These are phyloP conservation scores for Phenacoccus solenopsis DNA, from an alignment of 1,140 invertebrate species.

Conservation along the genomic window DNA sequence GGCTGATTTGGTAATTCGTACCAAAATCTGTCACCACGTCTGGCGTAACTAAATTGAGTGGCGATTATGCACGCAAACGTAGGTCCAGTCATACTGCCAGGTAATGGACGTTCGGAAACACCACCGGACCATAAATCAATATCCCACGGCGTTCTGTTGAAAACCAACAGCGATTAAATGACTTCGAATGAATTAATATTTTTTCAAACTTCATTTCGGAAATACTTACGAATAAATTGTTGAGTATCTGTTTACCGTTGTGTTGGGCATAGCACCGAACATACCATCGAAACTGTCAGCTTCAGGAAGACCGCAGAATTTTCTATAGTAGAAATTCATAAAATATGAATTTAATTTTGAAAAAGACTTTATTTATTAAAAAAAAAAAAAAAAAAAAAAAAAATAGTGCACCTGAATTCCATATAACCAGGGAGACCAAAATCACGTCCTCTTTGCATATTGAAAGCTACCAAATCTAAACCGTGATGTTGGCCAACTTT, in stretches of 20 bases:
- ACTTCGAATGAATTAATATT: neutral
- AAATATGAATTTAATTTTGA: too few relatives aligned
- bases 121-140: slow-evolving; percentile 88
- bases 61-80: slow-evolving; percentile 93
- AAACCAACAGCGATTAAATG: neutral
- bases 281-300: slow-evolving; percentile 69
- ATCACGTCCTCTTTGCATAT: slow-evolving; percentile 69
- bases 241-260: slow-evolving; percentile 62
- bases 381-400: too few relatives aligned
- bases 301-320: slow-evolving; percentile 74
- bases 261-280: slow-evolving; percentile 76
- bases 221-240: slow-evolving; percentile 57
- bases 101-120: slow-evolving; percentile 67
- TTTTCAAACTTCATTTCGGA: too few relatives aligned
- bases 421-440: slow-evolving; percentile 72
- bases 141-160: slow-evolving; percentile 58
- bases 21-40: slow-evolving; percentile 91
- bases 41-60: slow-evolving; percentile 83
- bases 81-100: slow-evolving; percentile 81
- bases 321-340: too few relatives aligned
- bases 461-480: slow-evolving; percentile 71
- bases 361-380: too few relatives aligned
- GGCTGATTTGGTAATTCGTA: slow-evolving; percentile 65
- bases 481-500: slow-evolving; percentile 69
- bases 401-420: too few relatives aligned